A percentile compares a stretch with the other conserved stretches of the same genome.
phyloP scores from a whole-genome alignment of 2,888 invertebrate genomes.

The Cheilosia grossa region DNA sequence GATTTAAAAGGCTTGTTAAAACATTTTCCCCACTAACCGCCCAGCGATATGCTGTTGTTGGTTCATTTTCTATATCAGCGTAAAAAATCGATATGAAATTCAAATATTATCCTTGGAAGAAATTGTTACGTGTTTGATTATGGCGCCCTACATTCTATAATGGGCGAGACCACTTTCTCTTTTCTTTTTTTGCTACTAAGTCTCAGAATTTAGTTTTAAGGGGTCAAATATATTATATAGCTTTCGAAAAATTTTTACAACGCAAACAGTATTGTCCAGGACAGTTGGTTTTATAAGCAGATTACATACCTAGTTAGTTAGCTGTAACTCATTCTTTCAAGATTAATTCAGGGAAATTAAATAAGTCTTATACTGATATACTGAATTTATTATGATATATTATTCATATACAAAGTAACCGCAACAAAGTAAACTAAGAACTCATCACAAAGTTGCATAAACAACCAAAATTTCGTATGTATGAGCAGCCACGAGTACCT shows the following conservation, averaged over 20 bases:
- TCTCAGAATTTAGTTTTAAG: conserved; percentile 13
- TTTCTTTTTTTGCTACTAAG: background rate
- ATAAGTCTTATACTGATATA: too few species aligned
- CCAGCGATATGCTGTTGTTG: conserved; percentile 1
- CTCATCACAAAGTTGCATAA: too few species aligned
- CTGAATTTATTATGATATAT: too few species aligned
- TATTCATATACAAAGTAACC: too few species aligned
- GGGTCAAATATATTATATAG: background rate
- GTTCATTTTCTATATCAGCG: conserved; percentile 13
- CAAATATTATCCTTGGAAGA: conserved; percentile 65
- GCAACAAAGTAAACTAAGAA: too few species aligned
- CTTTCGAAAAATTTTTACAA: background rate
- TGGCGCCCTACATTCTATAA: conserved; percentile 29
- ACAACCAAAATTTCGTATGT: too few species aligned
- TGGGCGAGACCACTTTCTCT: conserved; percentile 37
- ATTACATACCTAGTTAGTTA: too few species aligned
- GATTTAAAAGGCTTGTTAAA: background rate
- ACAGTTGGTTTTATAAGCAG: too few species aligned
- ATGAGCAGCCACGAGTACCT: too few species aligned
- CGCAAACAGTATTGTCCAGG: too few species aligned
- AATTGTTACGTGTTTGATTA: conserved; percentile 61
- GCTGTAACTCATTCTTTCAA: too few species aligned
- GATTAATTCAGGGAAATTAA: too few species aligned
- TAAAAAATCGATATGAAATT: conserved; percentile 67
- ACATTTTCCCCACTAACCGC: conserved; percentile 28